A percentile compares a stretch with the other conserved stretches of the same genome.
These are phyloP conservation scores for Amia ocellicauda DNA, from an alignment of 2,113 vertebrate species.

Conservation along the genomic window DNA sequence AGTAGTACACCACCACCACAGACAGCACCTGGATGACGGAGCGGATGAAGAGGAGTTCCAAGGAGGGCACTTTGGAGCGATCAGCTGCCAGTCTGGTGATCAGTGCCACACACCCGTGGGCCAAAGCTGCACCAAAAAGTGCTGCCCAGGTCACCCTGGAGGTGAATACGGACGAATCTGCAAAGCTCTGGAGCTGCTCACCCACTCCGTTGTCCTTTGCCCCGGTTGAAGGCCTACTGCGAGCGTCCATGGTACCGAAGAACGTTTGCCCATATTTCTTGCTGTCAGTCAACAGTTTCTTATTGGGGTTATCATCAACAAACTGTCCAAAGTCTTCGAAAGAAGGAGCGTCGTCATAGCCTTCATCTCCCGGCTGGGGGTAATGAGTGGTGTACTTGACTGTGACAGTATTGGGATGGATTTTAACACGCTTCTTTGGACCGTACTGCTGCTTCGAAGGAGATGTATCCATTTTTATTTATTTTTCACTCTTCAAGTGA, in stretches of 20 bases:
- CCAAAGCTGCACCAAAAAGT: conserved; percentile 86
- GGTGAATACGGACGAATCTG: conserved; percentile 78
- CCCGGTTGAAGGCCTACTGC: conserved; percentile 56
- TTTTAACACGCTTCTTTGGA: conserved; percentile 93
- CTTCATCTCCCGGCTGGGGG: conserved; percentile 88
- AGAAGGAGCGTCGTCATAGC: conserved; percentile 78
- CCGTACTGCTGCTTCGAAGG: conserved; percentile 71
- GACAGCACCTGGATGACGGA: conserved; percentile 92
- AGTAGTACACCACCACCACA: conserved; percentile 83
- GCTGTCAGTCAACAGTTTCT: conserved; percentile 70
- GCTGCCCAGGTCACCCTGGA: conserved; percentile 87
- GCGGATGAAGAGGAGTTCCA: conserved; percentile 95
- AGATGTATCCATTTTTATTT: conserved; percentile 77
- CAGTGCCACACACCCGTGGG: conserved; percentile 91
- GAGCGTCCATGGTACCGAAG: conserved; percentile 83
- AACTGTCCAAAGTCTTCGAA: conserved; percentile 81
- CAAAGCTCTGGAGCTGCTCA: conserved; percentile 73
- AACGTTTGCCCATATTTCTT: conserved; percentile 75
- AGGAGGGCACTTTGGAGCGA: conserved; percentile 92
- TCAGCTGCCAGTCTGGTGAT: conserved; percentile 90
- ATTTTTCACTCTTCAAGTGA: conserved; percentile 32
- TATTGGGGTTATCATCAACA: conserved; percentile 80
- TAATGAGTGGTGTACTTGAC: conserved; percentile 94
- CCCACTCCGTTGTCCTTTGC: conserved; percentile 60
- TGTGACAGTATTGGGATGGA: conserved; percentile 89